Conservation (phyloP, 2,113 vertebrate genomes). For the Cololabis saira region DNA sequence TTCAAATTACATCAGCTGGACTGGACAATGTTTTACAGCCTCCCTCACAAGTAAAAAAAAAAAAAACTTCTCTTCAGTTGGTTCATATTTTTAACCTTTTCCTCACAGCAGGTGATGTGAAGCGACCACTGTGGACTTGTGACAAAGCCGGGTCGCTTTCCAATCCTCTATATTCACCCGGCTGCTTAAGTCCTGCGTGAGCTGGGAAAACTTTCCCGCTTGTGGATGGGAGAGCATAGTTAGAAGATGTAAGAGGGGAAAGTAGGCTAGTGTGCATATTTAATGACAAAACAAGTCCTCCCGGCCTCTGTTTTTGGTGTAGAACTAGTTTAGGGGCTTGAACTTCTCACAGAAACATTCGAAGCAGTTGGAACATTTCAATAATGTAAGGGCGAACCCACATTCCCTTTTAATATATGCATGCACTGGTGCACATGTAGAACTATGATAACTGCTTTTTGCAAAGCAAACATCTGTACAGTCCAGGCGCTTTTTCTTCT, state of each 20-base stretch:
- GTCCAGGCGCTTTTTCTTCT: no score
- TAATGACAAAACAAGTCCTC: slow-evolving; percentile 46
- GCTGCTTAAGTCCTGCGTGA: slow-evolving; percentile 18
- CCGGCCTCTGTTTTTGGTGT: slow-evolving; percentile 18
- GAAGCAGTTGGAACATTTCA: slow-evolving; percentile 41
- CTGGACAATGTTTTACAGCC: slow-evolving; percentile 6
- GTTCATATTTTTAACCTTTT: no score
- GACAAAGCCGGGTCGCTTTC: slow-evolving; percentile 21
- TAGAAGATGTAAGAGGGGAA: slow-evolving; percentile 17
- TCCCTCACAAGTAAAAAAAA: no score
- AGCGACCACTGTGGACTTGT: no score
- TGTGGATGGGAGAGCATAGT: slow-evolving; percentile 1
- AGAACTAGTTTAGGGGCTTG: slow-evolving; percentile 12
- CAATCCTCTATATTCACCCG: slow-evolving; percentile 19
- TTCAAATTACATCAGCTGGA: slow-evolving; percentile 57
- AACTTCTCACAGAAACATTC: slow-evolving; percentile 40
- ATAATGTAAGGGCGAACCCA: slow-evolving; percentile 30
- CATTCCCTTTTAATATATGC: neutral
- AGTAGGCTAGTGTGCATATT: slow-evolving; percentile 62
- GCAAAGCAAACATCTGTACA: no score
- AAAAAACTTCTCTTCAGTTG: slow-evolving; percentile 1
- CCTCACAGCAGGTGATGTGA: no score
- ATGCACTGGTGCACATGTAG: neutral
- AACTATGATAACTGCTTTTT: neutral
- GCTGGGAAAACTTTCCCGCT: slow-evolving; percentile 33